These are phyloP conservation scores for Amazona finschi DNA, from an alignment of 2,797 vertebrate species.

Conservation along the genomic window DNA sequence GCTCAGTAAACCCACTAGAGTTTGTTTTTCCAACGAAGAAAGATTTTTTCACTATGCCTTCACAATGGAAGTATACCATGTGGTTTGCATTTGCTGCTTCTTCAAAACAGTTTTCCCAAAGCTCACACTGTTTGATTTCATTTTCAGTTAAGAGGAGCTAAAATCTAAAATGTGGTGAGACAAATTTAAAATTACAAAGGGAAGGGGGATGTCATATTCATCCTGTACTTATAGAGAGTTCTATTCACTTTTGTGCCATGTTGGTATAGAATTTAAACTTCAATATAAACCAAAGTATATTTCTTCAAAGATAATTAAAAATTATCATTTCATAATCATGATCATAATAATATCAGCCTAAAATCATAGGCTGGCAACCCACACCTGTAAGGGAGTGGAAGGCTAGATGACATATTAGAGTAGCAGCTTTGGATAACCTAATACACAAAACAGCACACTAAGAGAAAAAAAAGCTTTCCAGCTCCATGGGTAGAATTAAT, in stretches of 20 bases:
- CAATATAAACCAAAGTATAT: neutral
- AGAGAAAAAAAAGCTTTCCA: neutral
- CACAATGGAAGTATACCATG: neutral
- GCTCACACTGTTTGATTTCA: neutral
- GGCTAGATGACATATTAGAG: neutral
- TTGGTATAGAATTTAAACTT: neutral
- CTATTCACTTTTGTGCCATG: neutral
- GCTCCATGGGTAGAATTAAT: neutral
- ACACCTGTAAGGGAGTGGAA: neutral
- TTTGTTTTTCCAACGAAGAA: conserved; percentile 33
- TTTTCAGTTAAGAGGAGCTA: neutral
- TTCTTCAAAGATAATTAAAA: neutral
- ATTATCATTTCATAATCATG: neutral
- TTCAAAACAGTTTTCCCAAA: neutral
- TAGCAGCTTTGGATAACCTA: neutral
- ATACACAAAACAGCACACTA: neutral
- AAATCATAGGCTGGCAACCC: neutral
- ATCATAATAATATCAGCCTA: neutral
- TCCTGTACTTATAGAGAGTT: neutral
- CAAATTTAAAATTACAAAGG: neutral
- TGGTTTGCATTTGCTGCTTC: conserved; percentile 41
- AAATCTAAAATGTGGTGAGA: neutral
- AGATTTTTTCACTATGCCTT: conserved; percentile 10
- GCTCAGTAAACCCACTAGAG: neutral
- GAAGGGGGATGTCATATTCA: neutral